A percentile compares a stretch with the other conserved stretches of the same genome.
These are phyloP conservation scores for Aselliscus stoliczkanus DNA, from an alignment of 2,797 vertebrate genomes.

Conservation along the genomic window DNA sequence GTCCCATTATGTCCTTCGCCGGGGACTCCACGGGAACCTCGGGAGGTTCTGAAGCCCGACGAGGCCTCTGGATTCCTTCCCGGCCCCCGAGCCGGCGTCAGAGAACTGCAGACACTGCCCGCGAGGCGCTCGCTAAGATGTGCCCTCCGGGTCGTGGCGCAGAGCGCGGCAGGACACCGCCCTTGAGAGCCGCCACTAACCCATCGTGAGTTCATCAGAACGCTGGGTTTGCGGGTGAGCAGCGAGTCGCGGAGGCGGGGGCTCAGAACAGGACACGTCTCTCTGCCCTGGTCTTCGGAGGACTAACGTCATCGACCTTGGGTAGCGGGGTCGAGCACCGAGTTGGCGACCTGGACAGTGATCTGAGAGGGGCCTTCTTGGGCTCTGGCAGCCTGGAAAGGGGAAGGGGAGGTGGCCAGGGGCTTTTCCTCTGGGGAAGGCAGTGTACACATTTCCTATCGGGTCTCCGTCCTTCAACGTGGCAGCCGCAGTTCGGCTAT, in stretches of 20 bases:
- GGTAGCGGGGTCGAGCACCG: not conserved
- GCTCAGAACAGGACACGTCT: not conserved
- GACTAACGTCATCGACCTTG: not conserved
- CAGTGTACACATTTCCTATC: not conserved
- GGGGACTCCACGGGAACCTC: rapidly evolving
- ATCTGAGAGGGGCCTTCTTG: not conserved
- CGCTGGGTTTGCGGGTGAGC: not conserved
- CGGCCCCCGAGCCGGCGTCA: not conserved
- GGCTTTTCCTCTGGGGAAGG: not conserved
- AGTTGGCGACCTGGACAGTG: not conserved
- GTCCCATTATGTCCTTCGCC: rapidly evolving
- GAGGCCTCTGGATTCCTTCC: not conserved
- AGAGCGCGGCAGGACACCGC: not conserved
- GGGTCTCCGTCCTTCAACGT: not conserved
- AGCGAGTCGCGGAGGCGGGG: not conserved
- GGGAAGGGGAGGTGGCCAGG: not conserved
- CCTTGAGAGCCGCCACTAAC: rapidly evolving
- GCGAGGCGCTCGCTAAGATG: rapidly evolving
- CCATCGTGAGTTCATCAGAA: rapidly evolving
- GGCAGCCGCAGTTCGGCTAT: not conserved
- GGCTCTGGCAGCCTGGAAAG: not conserved
- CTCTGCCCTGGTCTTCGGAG: not conserved
- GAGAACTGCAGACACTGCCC: not conserved
- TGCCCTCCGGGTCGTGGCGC: not conserved
- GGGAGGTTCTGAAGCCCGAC: not conserved